A percentile compares a stretch with the other conserved stretches of the same genome.
Conservation (phyloP, 2,113 vertebrate species). For the Dicentrarchus labrax region DNA sequence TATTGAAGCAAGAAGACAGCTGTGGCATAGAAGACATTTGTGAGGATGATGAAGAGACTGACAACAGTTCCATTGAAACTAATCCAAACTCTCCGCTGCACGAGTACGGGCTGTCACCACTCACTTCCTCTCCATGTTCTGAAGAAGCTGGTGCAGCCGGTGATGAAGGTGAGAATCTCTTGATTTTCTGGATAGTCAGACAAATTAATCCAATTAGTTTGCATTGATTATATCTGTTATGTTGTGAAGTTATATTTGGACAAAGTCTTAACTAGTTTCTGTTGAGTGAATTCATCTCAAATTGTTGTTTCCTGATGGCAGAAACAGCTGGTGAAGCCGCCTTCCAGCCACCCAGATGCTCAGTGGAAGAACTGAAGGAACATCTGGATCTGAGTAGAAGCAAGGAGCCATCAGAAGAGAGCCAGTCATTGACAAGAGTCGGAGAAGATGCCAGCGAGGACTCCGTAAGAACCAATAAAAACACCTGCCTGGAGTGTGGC, state of each 20-base stretch:
- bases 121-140: not conserved
- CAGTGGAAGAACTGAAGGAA: not conserved
- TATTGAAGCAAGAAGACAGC: no score
- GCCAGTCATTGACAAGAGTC: not conserved
- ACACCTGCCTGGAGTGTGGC: constrained; percentile 24
- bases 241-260: no score
- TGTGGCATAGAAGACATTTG: not conserved
- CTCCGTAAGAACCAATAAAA: not conserved
- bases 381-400: not conserved
- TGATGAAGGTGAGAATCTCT: not conserved
- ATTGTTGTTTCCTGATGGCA: constrained; percentile 3
- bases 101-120: not conserved
- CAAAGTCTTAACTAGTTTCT: no score
- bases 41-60: constrained; percentile 8
- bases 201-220: no score
- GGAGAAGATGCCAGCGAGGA: not conserved
- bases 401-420: not conserved
- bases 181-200: no score
- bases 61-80: constrained; percentile 3
- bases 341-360: not conserved
- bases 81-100: not conserved
- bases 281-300: no score
- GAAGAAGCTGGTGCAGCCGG: constrained; percentile 6
- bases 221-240: no score
- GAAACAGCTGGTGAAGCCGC: not conserved